phyloP scores from a whole-genome alignment of 37 sponge, comb jelly and placozoan genomes.

The Ianthella basta region DNA sequence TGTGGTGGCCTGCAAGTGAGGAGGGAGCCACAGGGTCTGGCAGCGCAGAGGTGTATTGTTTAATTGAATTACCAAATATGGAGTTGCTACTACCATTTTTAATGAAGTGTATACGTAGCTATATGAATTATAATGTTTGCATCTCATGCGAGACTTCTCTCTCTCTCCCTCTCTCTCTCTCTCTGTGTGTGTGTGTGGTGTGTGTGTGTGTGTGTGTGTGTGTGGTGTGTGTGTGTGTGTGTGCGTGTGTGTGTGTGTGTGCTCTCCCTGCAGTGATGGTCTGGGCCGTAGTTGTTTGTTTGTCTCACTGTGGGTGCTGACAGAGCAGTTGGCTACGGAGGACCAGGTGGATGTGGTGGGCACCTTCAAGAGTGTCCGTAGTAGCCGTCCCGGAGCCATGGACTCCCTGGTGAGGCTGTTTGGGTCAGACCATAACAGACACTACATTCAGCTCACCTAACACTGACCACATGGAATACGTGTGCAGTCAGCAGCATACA shows the following conservation, averaged over 20 bases:
- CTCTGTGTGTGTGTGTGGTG: too few species aligned
- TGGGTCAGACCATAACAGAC: too few species aligned
- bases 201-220: too few species aligned
- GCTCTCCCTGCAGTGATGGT: constrained; percentile 1
- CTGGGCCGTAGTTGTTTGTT: constrained; percentile 12
- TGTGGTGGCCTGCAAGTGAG: constrained; percentile 12
- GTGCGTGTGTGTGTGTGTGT: too few species aligned
- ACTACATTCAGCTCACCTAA: too few species aligned
- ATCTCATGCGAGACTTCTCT: too few species aligned
- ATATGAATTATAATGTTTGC: too few species aligned
- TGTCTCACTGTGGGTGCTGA: constrained; percentile 5
- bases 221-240: too few species aligned
- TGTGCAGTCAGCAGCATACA: too few species aligned
- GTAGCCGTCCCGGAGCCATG: constrained; percentile 7
- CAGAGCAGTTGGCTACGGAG: background rate
- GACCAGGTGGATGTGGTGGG: constrained; percentile 14
- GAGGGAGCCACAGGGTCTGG: background rate
- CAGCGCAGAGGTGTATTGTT: background rate
- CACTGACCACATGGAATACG: too few species aligned
- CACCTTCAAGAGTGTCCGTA: background rate
- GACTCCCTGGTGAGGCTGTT: constrained; percentile 11
- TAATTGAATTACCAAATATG: background rate
- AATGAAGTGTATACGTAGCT: background rate
- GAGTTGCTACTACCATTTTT: background rate
- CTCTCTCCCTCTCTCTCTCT: too few species aligned